Conservation (phyloP, 2,113 vertebrate genomes). For the Ochotona curzoniae region DNA sequence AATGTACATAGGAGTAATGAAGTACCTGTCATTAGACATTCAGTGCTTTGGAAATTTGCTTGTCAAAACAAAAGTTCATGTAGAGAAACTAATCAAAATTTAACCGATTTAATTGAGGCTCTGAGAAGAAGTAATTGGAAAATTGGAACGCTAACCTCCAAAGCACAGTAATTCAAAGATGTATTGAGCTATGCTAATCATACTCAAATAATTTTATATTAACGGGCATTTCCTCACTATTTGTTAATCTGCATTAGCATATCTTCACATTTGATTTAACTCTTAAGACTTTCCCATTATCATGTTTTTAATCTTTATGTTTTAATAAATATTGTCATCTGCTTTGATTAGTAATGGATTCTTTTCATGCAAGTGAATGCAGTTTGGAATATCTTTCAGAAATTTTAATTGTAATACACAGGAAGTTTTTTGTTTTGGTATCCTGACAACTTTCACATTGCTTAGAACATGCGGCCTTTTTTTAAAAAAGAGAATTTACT, state of each 20-base stretch:
- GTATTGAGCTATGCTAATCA: background rate
- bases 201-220: constrained; percentile 1
- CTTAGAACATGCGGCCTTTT: background rate
- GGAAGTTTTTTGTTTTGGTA: background rate
- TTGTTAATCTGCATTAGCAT: background rate
- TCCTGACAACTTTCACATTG: background rate
- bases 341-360: background rate
- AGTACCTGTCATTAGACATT: background rate
- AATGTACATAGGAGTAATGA: background rate
- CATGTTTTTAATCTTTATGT: background rate
- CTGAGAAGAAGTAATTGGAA: constrained; percentile 18
- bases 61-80: constrained; percentile 6
- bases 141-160: background rate
- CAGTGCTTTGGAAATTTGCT: background rate
- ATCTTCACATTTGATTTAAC: constrained; percentile 17
- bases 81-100: background rate
- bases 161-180: background rate
- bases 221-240: background rate
- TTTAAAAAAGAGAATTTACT: no score
- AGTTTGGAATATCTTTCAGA: background rate
- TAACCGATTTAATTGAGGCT: background rate
- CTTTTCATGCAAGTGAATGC: background rate
- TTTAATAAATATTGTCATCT: background rate
- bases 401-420: background rate
- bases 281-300: background rate